phyloP scores from a whole-genome alignment of 1,140 invertebrate species.

The Heliothis subflexa region DNA sequence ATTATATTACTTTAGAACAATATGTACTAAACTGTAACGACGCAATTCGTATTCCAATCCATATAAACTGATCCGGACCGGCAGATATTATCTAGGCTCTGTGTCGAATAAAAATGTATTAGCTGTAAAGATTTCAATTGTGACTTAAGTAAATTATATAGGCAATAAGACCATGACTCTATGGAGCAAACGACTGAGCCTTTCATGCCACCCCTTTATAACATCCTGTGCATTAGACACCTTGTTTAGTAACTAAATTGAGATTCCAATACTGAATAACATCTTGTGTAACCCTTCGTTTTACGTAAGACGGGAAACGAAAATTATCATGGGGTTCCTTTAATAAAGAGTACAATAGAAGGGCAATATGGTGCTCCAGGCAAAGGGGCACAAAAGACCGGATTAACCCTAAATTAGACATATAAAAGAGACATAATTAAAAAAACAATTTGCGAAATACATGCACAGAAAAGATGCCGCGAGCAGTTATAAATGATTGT shows the following conservation, averaged over 20 bases:
- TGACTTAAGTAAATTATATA: constrained; percentile 36
- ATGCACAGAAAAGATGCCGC: constrained; percentile 50
- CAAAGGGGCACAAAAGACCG: constrained; percentile 63
- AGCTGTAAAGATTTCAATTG: constrained; percentile 39
- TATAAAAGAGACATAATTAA: constrained; percentile 77
- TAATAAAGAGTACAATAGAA: constrained; percentile 73
- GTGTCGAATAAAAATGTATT: constrained; percentile 35
- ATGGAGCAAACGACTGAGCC: constrained; percentile 4
- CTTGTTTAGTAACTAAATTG: constrained; percentile 51
- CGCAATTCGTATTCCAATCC: background rate
- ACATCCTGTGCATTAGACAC: constrained; percentile 48
- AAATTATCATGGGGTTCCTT: constrained; percentile 66
- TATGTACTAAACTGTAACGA: constrained; percentile 10
- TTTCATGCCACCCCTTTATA: constrained; percentile 9
- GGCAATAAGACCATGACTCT: constrained; percentile 5
- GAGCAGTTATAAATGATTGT: constrained; percentile 35
- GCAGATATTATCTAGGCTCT: constrained; percentile 4
- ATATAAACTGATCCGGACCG: background rate
- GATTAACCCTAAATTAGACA: constrained; percentile 78
- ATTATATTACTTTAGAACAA: background rate
- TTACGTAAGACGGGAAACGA: constrained; percentile 58
- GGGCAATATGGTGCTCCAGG: constrained; percentile 66
- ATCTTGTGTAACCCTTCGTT: constrained; percentile 60
- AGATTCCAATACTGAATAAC: constrained; percentile 47
- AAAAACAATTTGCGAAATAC: constrained; percentile 79